Conservation (phyloP, 2,113 vertebrate species). For the Heliornis fulica region DNA sequence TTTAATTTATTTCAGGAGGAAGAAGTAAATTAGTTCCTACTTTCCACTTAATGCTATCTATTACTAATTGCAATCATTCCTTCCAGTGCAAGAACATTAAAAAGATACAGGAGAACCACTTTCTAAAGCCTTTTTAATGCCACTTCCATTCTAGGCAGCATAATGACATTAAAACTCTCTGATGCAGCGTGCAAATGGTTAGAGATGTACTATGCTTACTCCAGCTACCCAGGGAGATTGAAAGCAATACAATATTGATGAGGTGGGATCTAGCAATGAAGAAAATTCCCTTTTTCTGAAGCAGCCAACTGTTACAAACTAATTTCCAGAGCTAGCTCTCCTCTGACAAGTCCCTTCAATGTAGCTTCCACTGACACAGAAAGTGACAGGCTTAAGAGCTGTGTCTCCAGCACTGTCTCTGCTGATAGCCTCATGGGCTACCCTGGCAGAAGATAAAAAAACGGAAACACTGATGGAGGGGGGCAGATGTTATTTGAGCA, state of each 20-base stretch:
- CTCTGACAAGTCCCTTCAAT: conserved; percentile 17
- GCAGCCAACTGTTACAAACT: conserved; percentile 56
- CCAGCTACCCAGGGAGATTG: conserved; percentile 20
- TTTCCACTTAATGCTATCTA: conserved; percentile 6
- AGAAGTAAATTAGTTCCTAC: not conserved
- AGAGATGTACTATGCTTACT: conserved; percentile 50
- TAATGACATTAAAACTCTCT: conserved; percentile 44
- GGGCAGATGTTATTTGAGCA: not conserved
- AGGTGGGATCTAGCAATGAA: conserved; percentile 29
- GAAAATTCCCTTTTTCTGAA: conserved; percentile 40
- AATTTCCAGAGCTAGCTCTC: conserved; percentile 2
- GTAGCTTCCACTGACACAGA: not conserved
- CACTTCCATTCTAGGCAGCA: not conserved
- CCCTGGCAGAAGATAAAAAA: not conserved
- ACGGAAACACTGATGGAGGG: not conserved
- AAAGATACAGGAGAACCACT: conserved; percentile 8
- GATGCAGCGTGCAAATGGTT: conserved; percentile 39
- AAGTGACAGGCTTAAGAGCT: conserved; percentile 23
- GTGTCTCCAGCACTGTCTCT: not conserved
- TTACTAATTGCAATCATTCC: conserved; percentile 28
- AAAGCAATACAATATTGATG: conserved; percentile 69
- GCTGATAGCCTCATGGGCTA: not conserved
- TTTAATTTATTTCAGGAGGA: conserved; percentile 21
- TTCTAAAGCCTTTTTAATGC: conserved; percentile 19
- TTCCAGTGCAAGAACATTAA: conserved; percentile 12